Evolutionary conservation across 2,888 invertebrate genomes (phyloP).

Genomic region (Cerceris rybyensis): DNA sequence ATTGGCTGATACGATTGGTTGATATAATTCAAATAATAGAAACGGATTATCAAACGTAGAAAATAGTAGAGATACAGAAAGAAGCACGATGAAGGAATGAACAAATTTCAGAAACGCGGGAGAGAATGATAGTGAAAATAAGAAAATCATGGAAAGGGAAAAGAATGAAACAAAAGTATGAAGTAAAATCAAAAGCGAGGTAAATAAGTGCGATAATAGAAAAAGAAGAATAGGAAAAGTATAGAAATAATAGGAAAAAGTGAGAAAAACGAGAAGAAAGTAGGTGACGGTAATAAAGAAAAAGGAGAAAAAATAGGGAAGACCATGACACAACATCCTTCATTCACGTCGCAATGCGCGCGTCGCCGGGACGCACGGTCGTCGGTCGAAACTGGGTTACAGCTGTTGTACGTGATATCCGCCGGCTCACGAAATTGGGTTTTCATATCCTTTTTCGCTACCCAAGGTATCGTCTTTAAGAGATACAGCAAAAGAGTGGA

Average conservation of each 20-base stretch:
- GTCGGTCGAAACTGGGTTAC: constrained; percentile 49
- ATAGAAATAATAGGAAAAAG: not conserved
- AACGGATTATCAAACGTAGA: not conserved
- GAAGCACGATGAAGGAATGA: not conserved
- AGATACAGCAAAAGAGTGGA: not conserved
- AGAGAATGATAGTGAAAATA: not conserved
- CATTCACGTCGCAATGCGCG: constrained; percentile 41
- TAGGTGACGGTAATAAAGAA: constrained; percentile 5
- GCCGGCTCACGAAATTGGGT: constrained; percentile 43
- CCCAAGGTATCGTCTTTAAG: constrained; percentile 11
- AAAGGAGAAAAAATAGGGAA: constrained; percentile 6
- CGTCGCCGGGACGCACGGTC: constrained; percentile 33
- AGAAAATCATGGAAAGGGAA: not conserved
- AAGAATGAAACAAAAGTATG: not conserved
- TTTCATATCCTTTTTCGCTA: constrained; percentile 41
- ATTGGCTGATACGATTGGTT: not conserved
- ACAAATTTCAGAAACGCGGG: not conserved
- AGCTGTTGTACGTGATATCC: constrained; percentile 55
- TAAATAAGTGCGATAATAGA: not conserved
- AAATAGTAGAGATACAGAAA: not conserved
- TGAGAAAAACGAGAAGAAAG: not conserved
- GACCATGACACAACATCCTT: constrained; percentile 34
- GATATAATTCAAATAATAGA: not conserved
- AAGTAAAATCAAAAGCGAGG: not conserved
- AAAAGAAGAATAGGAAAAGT: not conserved